Percentiles rank a stretch among this genome's conserved stretches.
These are phyloP conservation scores for Strigamia crassipes DNA, from an alignment of 2,888 invertebrate species.

Conservation along the genomic window DNA sequence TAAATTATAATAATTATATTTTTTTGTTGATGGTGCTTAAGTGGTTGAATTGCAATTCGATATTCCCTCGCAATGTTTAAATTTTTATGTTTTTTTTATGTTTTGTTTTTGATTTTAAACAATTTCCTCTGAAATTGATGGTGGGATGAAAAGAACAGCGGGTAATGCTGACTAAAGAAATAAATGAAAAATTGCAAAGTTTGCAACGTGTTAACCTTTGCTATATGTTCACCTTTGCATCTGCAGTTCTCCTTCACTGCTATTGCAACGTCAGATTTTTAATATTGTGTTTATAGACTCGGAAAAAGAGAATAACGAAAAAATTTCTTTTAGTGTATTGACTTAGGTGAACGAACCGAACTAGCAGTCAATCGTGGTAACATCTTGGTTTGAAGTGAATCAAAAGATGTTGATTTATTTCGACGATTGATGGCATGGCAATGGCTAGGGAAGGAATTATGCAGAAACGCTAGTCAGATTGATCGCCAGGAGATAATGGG, in stretches of 20 bases:
- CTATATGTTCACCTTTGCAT: background rate
- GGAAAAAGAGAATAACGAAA: background rate
- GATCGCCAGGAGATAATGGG: background rate
- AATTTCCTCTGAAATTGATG: background rate
- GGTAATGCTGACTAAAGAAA: background rate
- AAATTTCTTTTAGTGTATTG: background rate
- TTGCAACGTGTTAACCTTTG: background rate
- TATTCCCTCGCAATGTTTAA: background rate
- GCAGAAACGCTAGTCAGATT: background rate
- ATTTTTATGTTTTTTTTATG: background rate
- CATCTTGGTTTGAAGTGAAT: background rate
- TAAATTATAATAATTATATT: background rate
- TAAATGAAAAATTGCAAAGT: background rate
- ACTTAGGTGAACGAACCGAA: constrained; percentile 11
- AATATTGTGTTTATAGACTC: background rate
- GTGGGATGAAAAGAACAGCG: background rate
- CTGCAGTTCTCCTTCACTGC: constrained; percentile 3
- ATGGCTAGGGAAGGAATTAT: background rate
- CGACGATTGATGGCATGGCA: background rate
- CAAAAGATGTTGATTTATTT: background rate
- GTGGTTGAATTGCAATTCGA: no score
- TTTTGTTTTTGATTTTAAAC: background rate
- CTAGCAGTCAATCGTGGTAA: background rate
- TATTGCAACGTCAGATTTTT: background rate
- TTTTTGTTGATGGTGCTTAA: background rate